These are phyloP conservation scores for Bombus vancouverensis DNA, from an alignment of 1,140 invertebrate species.

Conservation along the genomic window DNA sequence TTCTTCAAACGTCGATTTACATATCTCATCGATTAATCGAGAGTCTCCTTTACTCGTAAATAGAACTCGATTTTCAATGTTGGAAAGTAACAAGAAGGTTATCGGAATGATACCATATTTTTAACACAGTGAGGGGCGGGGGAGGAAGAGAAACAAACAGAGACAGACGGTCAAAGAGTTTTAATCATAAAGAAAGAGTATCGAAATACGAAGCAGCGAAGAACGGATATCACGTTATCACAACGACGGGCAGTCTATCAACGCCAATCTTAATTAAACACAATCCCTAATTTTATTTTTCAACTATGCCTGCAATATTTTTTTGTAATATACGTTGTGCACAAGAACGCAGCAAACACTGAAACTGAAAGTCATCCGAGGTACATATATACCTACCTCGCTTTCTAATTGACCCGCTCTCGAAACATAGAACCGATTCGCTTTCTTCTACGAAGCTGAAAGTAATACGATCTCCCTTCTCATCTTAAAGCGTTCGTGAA, in stretches of 20 bases:
- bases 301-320: too few relatives aligned
- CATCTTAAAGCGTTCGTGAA: not conserved
- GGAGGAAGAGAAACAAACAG: not conserved
- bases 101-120: not conserved
- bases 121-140: not conserved
- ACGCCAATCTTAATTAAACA: not conserved
- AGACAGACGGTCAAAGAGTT: not conserved
- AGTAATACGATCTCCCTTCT: not conserved
- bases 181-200: not conserved
- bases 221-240: not conserved
- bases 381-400: too few relatives aligned
- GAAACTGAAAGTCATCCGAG: not conserved
- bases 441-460: conserved; percentile 1
- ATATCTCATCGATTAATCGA: too few relatives aligned
- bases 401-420: not conserved
- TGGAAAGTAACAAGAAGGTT: too few relatives aligned
- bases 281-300: not conserved
- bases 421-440: not conserved
- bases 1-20: too few relatives aligned
- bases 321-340: not conserved
- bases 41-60: too few relatives aligned
- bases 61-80: too few relatives aligned
- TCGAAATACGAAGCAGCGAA: not conserved
- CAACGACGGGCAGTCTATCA: too few relatives aligned
- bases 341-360: not conserved